Base-by-base conservation (phyloP, 2,888 invertebrate species). In the Drosophila robusta region DNA sequence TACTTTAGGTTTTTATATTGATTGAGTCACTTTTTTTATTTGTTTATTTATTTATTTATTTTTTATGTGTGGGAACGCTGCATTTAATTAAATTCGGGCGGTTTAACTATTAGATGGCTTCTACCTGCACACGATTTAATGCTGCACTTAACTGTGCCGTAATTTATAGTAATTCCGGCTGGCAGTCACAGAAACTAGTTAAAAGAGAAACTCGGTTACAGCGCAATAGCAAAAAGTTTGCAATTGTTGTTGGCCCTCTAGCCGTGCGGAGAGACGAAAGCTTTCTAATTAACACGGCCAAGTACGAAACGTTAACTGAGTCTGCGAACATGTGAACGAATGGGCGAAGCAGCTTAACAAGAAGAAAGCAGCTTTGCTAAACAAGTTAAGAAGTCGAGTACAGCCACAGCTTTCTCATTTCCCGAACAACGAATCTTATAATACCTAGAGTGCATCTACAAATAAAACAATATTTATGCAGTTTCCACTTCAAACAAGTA, bases 271-370 rank as follows among this genome's bases (percentile, higher is more conserved):
- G 32, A 49, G 32, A 51, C 29, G 70, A 55, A 70, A 70, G 70
- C 68, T 56, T 63, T 52, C 42, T 52, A 63, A 70, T 70, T 64
- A 71, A 70, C 63, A 41, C 18, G 45, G 41, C 41, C n/a, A 50
- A 49, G 47, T 26, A 49, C 12, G 14, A 46, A 46, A 14, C 29
- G 29, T 29, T 42, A 44, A 44, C 38, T 36, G 38, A 42, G 16
- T 46, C 24, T 26, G 36, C 12, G 11, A 38, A 6, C 11, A 32
- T 11, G 42, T 12, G 24, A 7, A 47, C 32, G 18, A 34, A 14
- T n/a, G n/a, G 3, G 5, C 3, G 9, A 7, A 14, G 6, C 18
- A 36, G 24, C 38, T 16, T 5, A n/a, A n/a, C 24, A 41, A 47
- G 29, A 26, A 38, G 38, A 7, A 5, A 26, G 16, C 9, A 16